Percentiles rank a stretch among this genome's conserved stretches.
phyloP scores from a whole-genome alignment of 2,888 invertebrate species.

The Mantis religiosa region DNA sequence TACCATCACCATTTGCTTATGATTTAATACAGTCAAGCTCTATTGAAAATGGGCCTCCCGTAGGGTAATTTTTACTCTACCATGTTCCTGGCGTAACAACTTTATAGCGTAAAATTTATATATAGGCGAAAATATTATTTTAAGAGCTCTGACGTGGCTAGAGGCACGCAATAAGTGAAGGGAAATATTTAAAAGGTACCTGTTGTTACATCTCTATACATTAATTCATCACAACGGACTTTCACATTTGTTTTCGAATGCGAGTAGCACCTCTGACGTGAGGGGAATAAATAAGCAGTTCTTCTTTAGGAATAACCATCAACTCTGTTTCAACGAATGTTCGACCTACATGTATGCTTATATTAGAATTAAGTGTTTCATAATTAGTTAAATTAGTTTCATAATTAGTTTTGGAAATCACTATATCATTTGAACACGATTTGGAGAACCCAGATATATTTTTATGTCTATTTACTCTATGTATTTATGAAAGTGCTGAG shows the following conservation, averaged over 20 bases:
- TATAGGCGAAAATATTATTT: not conserved
- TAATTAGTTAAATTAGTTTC: too few species aligned
- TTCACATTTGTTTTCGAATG: not conserved
- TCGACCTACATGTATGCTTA: too few species aligned
- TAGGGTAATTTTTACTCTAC: not conserved
- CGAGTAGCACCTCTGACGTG: not conserved
- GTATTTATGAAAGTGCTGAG: too few species aligned
- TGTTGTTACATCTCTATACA: not conserved
- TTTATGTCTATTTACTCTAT: too few species aligned
- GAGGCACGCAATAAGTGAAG: not conserved
- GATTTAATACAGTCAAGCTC: conserved; percentile 5
- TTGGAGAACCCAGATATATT: too few species aligned
- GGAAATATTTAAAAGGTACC: not conserved
- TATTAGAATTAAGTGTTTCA: too few species aligned
- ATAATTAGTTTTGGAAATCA: too few species aligned
- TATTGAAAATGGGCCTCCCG: conserved; percentile 10
- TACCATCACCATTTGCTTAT: conserved; percentile 7
- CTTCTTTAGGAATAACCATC: not conserved
- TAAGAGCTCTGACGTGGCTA: not conserved
- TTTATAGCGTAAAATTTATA: not conserved
- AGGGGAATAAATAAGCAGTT: not conserved
- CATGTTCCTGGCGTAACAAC: not conserved
- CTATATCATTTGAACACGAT: too few species aligned
- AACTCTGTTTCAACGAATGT: too few species aligned
- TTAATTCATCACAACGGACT: not conserved